Evolutionary conservation across 2,888 invertebrate genomes (phyloP), one percentile per base, ranked within the genome.

Genomic region (Pogonocherus hispidulus): DNA sequence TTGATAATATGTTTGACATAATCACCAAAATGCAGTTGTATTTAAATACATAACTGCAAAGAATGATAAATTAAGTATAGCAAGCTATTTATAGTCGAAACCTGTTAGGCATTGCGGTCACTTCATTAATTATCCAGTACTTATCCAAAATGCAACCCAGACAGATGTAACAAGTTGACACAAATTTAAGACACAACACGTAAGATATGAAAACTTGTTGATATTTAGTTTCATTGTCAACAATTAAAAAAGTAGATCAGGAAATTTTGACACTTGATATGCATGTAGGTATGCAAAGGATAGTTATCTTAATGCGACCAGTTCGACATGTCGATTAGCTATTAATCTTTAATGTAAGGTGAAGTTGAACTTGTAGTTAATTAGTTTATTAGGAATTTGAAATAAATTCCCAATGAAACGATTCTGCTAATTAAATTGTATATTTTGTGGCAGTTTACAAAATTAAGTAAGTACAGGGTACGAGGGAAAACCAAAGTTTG

Each of bases 121-220:
- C 5, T 27, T 32, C 52, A 52, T 52, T 52, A 52, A 32, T 52
- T 52, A 18, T 52, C 8, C 32, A 16, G 18, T 14, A 52, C 14
- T 2, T 16, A 9, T 32, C n/a, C 32, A 18, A 52, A 52, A 9
- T 52, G 8, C 19, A 52, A 23, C 11, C 32, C 52, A 52, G 32
- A 52, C 32, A 52, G 32, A 52, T 18, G 22, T 23, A 32, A 52
- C 11, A 11, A 32, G 32, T 14, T 11, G 27, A 19, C 18, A 1
- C 16, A 16, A 32, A 44, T 62, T 63, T 41, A 23, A 46, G 4
- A 16, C 37, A 52, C 62, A 44, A 44, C 11, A 44, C 18, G 44
- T 41, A 57, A 23, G 27, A 9, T 9, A 51, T 57, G 57, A 65
- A 64, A 55, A 64, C 19, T 49, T 64, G 64, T 55, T 55, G 56